A percentile compares a stretch with the other conserved stretches of the same genome.
phyloP scores from a whole-genome alignment of 2,888 invertebrate genomes.

The Spodoptera littoralis region DNA sequence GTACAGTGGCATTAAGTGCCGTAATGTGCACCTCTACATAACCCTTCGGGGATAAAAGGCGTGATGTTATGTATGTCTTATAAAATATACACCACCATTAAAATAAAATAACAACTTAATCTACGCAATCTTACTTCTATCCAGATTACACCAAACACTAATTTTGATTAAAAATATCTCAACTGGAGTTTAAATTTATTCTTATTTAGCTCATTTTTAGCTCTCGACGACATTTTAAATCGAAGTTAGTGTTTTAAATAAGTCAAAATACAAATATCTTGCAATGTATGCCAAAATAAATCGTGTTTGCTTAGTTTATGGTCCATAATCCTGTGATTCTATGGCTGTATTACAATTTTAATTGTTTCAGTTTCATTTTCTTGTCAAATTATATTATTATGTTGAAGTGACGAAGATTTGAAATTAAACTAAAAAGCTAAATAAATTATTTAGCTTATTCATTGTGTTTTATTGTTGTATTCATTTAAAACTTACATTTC shows the following conservation, averaged over 20 bases:
- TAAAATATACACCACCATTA: too few relatives aligned
- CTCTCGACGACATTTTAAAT: not conserved
- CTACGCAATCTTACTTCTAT: too few relatives aligned
- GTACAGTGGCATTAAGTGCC: too few relatives aligned
- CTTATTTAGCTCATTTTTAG: not conserved
- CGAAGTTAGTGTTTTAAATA: slow-evolving; percentile 6
- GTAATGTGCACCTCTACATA: too few relatives aligned
- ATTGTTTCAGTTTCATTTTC: slow-evolving; percentile 47
- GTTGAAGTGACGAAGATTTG: slow-evolving; percentile 28
- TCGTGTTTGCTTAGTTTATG: slow-evolving; percentile 37
- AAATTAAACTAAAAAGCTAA: not conserved
- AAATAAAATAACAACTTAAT: too few relatives aligned
- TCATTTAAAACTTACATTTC: too few relatives aligned
- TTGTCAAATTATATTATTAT: slow-evolving; percentile 8
- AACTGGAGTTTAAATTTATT: too few relatives aligned
- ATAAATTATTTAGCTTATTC: not conserved
- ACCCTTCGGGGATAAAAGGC: too few relatives aligned
- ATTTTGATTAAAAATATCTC: too few relatives aligned
- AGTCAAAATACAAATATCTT: slow-evolving; percentile 25
- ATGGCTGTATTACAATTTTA: slow-evolving; percentile 71
- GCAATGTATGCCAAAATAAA: slow-evolving; percentile 25
- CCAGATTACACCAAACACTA: too few relatives aligned
- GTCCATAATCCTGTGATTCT: slow-evolving; percentile 74
- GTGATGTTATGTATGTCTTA: too few relatives aligned
- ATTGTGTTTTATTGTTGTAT: not conserved